phyloP scores from a whole-genome alignment of 1,140 invertebrate genomes.

The Megathymus violae region DNA sequence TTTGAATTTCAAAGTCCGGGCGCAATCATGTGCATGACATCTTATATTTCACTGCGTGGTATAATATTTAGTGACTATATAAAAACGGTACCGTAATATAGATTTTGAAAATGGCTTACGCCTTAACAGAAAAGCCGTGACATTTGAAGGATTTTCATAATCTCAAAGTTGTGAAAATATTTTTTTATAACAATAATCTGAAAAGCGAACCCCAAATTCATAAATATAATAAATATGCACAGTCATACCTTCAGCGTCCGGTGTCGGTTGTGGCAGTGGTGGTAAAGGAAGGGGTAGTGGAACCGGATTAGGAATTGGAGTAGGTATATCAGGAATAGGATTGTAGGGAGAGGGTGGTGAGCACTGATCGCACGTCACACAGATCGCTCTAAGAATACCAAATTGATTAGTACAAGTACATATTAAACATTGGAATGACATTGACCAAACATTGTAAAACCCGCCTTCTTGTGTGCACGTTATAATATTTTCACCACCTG shows the following conservation, averaged over 20 bases:
- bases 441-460: constrained; percentile 42
- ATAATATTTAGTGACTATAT: neutral
- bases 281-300: neutral
- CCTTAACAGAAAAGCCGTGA: no score
- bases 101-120: no score
- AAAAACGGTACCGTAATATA: no score
- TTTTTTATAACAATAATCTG: neutral
- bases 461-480: constrained; percentile 44
- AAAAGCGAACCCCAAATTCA: no score
- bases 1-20: constrained; percentile 29
- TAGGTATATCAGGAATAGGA: constrained; percentile 17
- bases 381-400: constrained; percentile 46
- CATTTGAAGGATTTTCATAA: no score
- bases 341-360: neutral
- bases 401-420: constrained; percentile 51
- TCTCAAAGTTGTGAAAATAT: no score
- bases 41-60: constrained; percentile 25
- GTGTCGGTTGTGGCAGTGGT: constrained; percentile 7
- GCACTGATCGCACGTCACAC: constrained; percentile 54
- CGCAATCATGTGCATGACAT: constrained; percentile 27
- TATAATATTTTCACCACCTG: constrained; percentile 43
- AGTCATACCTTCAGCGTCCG: constrained; percentile 38
- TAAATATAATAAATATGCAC: neutral
- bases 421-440: constrained; percentile 46
- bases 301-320: constrained; percentile 26